Percentiles rank a stretch among this genome's conserved stretches.
phyloP scores from a whole-genome alignment of 2,888 invertebrate species.

The Chaetogeoica ovagalla region DNA sequence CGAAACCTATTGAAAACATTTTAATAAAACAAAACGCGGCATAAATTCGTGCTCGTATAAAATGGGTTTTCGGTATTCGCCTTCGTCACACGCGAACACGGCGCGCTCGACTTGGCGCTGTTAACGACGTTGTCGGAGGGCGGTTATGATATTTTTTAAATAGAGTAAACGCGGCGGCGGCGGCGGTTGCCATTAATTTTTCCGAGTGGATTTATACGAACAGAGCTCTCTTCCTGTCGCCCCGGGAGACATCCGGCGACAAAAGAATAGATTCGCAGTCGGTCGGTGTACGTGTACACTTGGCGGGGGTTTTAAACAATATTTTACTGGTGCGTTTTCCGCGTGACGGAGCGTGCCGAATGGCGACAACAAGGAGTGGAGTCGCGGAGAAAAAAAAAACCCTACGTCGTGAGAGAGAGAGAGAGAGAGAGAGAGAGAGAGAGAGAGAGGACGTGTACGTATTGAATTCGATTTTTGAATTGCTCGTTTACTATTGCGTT shows the following conservation, averaged over 20 bases:
- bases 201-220: conserved; percentile 37
- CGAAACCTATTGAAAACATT: too few species aligned
- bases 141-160: too few species aligned
- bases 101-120: too few species aligned
- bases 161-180: too few species aligned
- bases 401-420: too few species aligned
- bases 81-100: too few species aligned
- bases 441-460: neutral
- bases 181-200: conserved; percentile 19
- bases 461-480: conserved; percentile 5
- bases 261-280: neutral
- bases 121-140: too few species aligned
- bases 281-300: neutral
- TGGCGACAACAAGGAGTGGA: neutral
- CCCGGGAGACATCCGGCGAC: conserved; percentile 9
- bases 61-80: too few species aligned
- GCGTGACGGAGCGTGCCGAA: neutral
- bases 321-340: neutral
- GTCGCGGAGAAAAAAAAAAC: neutral
- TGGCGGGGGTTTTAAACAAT: conserved; percentile 10
- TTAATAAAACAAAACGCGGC: too few species aligned
- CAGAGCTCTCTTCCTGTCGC: conserved; percentile 22
- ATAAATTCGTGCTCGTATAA: too few species aligned
- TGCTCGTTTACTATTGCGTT: neutral
- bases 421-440: too few species aligned